These are phyloP conservation scores for Bettongia penicillata DNA, from an alignment of 2,113 vertebrate species.

Conservation along the genomic window DNA sequence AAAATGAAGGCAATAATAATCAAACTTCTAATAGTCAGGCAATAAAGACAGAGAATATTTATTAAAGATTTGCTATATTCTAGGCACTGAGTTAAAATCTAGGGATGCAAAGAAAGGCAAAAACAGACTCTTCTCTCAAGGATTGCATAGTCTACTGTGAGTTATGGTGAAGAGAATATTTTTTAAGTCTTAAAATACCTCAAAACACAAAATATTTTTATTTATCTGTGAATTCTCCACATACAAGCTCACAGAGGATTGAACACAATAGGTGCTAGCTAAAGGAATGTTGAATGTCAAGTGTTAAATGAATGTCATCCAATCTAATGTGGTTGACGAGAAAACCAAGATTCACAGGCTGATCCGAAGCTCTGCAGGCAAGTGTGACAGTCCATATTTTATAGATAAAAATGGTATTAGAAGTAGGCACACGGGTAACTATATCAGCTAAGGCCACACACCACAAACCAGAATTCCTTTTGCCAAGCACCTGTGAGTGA, in stretches of 20 bases:
- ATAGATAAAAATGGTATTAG: neutral
- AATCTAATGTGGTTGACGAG: neutral
- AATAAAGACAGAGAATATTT: neutral
- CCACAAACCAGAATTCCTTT: neutral
- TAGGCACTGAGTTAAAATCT: neutral
- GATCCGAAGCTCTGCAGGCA: neutral
- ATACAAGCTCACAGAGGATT: neutral
- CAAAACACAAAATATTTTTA: neutral
- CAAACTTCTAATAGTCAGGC: neutral
- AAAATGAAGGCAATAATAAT: neutral
- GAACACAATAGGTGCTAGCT: neutral
- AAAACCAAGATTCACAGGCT: neutral
- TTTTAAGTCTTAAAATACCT: neutral
- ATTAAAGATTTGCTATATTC: neutral
- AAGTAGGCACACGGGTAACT: neutral
- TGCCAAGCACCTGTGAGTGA: neutral
- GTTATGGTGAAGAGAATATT: neutral
- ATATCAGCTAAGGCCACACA: neutral
- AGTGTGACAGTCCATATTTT: neutral
- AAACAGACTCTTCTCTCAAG: neutral
- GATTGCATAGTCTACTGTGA: neutral
- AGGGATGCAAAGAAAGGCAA: neutral
- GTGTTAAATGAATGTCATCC: neutral
- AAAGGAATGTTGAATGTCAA: neutral
- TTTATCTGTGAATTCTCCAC: neutral